phyloP scores from a whole-genome alignment of 2,113 vertebrate genomes.

The Larimichthys polyactis region DNA sequence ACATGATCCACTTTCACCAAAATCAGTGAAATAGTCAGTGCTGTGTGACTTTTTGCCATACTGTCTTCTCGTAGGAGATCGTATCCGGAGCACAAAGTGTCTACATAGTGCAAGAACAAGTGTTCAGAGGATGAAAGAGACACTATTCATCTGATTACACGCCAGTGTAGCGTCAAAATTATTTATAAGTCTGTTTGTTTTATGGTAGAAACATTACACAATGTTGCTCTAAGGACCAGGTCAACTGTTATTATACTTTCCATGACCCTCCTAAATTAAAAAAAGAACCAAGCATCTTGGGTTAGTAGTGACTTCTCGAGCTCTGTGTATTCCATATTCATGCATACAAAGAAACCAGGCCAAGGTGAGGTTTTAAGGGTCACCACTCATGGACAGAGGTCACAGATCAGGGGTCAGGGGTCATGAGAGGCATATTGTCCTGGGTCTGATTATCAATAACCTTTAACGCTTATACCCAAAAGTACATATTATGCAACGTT shows the following conservation, averaged over 20 bases:
- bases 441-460: conserved; percentile 66
- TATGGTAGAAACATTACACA: too few species aligned
- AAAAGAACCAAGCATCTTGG: not conserved
- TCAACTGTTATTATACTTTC: not conserved
- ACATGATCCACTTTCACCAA: too few species aligned
- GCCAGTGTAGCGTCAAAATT: too few species aligned
- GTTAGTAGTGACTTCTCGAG: not conserved
- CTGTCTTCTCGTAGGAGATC: too few species aligned
- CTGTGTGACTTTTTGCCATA: too few species aligned
- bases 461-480: conserved; percentile 23
- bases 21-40: too few species aligned
- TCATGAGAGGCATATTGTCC: conserved; percentile 51
- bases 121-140: too few species aligned
- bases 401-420: conserved; percentile 54
- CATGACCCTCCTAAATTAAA: not conserved
- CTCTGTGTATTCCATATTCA: not conserved
- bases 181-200: too few species aligned
- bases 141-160: too few species aligned
- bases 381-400: conserved; percentile 43
- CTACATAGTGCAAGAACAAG: too few species aligned
- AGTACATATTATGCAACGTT: conserved; percentile 32
- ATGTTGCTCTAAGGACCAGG: not conserved
- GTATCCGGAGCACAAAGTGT: too few species aligned
- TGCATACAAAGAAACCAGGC: not conserved
- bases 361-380: conserved; percentile 34